Evolutionary conservation across 2,113 vertebrate species (phyloP).

Genomic region (Sinocyclocheilus anophthalmus): DNA sequence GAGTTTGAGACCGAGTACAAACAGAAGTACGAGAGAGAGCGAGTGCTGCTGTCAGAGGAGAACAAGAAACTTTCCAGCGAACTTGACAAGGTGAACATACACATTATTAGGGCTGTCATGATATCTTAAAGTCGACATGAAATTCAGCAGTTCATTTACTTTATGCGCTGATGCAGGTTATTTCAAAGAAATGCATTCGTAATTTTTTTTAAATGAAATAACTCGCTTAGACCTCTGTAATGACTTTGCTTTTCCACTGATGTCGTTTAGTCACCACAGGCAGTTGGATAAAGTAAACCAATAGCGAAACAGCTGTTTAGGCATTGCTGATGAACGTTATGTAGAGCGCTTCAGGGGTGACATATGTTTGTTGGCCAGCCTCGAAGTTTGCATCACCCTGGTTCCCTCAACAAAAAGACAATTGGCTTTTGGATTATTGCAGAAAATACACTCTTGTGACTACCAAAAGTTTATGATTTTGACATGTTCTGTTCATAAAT

Average conservation of each 20-base stretch:
- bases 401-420: background rate
- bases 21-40: constrained; percentile 93
- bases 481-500: background rate
- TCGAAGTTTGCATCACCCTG: background rate
- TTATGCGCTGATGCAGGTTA: background rate
- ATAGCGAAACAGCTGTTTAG: background rate
- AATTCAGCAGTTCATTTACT: background rate
- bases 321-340: background rate
- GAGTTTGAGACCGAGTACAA: constrained; percentile 93
- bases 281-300: background rate
- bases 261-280: background rate
- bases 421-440: background rate
- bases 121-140: background rate
- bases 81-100: constrained; percentile 81
- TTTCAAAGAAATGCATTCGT: background rate
- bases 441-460: background rate
- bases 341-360: background rate
- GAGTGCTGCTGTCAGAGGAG: constrained; percentile 85
- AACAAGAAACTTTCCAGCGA: constrained; percentile 94
- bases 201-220: background rate
- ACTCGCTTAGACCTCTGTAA: background rate
- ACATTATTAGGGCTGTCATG: background rate
- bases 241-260: background rate
- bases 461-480: background rate
- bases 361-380: background rate